Evolutionary conservation across 2,888 invertebrate genomes (phyloP).

Genomic region (Caenorhabditis panamensis): DNA sequence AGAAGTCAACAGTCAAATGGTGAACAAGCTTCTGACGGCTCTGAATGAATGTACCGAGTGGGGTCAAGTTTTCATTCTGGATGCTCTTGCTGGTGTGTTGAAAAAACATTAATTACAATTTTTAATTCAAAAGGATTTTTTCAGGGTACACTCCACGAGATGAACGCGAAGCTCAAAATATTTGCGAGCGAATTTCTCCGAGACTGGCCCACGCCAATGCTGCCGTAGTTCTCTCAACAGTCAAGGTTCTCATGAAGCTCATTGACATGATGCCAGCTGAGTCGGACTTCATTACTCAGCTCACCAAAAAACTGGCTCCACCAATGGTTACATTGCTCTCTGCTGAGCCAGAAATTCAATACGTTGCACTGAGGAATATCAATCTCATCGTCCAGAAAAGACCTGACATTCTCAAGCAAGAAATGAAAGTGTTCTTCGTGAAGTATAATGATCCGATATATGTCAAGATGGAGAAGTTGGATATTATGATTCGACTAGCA

Average conservation of each 20-base stretch:
- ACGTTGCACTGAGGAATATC: conserved; percentile 97
- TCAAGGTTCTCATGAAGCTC: conserved; percentile 96
- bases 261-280: conserved; percentile 96
- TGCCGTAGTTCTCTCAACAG: conserved; percentile 97
- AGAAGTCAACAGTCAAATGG: conserved; percentile 96
- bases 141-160: conserved; percentile 91
- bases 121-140: too few relatives aligned
- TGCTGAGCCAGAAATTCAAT: conserved; percentile 99
- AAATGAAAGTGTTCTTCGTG: conserved; percentile 99
- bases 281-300: conserved; percentile 92
- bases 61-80: conserved; percentile 89
- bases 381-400: conserved; percentile 98
- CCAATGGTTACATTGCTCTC: conserved; percentile 97
- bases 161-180: conserved; percentile 95
- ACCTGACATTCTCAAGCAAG: conserved; percentile 97
- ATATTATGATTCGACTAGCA: conserved; percentile 98
- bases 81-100: conserved; percentile 90
- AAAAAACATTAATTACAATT: background rate
- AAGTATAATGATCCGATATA: conserved; percentile 99
- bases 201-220: conserved; percentile 98
- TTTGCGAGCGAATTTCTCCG: conserved; percentile 89
- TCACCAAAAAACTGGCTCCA: conserved; percentile 98
- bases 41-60: conserved; percentile 97
- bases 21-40: conserved; percentile 97
- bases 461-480: conserved; percentile 97